phyloP scores from a whole-genome alignment of 2,888 invertebrate genomes.

The Aradus depressus region DNA sequence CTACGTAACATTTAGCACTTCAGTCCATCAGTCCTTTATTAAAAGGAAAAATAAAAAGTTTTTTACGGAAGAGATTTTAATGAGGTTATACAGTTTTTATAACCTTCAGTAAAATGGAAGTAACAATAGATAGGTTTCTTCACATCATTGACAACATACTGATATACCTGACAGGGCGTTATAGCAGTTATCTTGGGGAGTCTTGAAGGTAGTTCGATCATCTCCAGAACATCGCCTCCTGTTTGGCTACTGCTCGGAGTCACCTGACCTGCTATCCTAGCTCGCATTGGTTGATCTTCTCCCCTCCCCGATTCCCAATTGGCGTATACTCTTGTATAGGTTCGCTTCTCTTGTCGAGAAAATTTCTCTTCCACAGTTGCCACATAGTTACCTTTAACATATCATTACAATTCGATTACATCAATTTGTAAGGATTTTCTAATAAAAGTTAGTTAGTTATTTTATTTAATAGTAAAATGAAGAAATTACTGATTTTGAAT shows the following conservation, averaged over 20 bases:
- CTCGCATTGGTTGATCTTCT: constrained; percentile 44
- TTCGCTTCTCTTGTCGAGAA: constrained; percentile 36
- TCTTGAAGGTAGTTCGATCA: constrained; percentile 58
- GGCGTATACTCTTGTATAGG: constrained; percentile 58
- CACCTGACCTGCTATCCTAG: constrained; percentile 61
- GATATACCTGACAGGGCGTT: constrained; percentile 48
- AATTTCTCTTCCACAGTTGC: constrained; percentile 51
- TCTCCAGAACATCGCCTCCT: constrained; percentile 43
- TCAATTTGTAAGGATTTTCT: too few relatives aligned
- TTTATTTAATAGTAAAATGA: too few relatives aligned
- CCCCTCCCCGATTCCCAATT: constrained; percentile 53
- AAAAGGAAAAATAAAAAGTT: background rate
- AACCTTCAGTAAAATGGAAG: too few relatives aligned
- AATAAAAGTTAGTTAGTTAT: too few relatives aligned
- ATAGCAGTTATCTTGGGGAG: constrained; percentile 45
- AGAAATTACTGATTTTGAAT: too few relatives aligned
- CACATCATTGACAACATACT: constrained; percentile 33
- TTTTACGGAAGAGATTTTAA: too few relatives aligned
- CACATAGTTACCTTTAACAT: constrained; percentile 48
- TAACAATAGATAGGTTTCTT: too few relatives aligned
- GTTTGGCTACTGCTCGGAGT: constrained; percentile 46
- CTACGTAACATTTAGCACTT: too few relatives aligned
- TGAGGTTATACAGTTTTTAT: too few relatives aligned
- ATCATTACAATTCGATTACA: background rate
- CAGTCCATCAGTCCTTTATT: too few relatives aligned